These are phyloP conservation scores for Zosterops borbonicus DNA, from an alignment of 2,113 vertebrate genomes.

Conservation along the genomic window DNA sequence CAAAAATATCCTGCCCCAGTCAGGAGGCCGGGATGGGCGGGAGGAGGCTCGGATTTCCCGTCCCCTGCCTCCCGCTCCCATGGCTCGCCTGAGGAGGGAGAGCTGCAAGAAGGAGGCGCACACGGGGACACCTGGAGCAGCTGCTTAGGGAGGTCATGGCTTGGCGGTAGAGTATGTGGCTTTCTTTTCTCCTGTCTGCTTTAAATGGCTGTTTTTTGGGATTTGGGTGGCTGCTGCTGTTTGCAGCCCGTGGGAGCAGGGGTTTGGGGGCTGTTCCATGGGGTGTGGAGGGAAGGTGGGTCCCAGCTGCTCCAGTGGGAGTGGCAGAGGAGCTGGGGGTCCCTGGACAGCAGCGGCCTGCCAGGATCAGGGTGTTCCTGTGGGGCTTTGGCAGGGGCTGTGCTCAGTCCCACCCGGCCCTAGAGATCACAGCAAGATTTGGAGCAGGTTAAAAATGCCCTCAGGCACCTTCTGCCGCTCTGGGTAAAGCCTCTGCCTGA, in stretches of 20 bases:
- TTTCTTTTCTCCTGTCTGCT: not conserved
- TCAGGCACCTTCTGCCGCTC: not conserved
- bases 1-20: not conserved
- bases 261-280: accelerated
- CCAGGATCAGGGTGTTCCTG: accelerated
- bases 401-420: not conserved
- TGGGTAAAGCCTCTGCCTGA: not conserved
- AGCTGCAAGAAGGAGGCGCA: accelerated
- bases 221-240: not conserved
- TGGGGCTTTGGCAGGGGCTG: not conserved
- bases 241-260: accelerated
- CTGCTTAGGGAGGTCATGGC: not conserved
- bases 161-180: not conserved
- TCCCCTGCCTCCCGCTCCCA: accelerated
- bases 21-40: not conserved
- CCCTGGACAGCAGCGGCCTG: not conserved
- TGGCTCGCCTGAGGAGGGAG: not conserved
- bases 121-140: accelerated
- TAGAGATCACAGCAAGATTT: not conserved
- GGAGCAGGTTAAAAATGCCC: not conserved
- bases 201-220: not conserved
- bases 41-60: not conserved
- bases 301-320: not conserved
- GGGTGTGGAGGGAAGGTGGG: not conserved
- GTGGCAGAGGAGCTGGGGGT: accelerated